These are phyloP conservation scores for Portevinia maculata DNA, from an alignment of 2,888 invertebrate species.

Conservation along the genomic window DNA sequence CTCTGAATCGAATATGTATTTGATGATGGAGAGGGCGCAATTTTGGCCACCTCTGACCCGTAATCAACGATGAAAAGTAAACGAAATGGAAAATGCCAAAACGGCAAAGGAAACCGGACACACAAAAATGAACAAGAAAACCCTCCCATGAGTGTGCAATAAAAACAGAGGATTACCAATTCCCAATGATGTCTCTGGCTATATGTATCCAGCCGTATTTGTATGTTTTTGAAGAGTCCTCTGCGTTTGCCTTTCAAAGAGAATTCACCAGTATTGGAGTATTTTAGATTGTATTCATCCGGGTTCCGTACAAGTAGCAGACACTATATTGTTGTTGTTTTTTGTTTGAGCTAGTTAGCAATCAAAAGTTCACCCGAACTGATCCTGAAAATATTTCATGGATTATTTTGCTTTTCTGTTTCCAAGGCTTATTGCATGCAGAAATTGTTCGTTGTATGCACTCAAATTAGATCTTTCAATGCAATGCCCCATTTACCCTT, in stretches of 20 bases:
- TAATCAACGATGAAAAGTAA: constrained; percentile 31
- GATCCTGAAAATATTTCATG: constrained; percentile 3
- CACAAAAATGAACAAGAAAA: background rate
- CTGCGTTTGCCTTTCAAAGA: constrained; percentile 9
- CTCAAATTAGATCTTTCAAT: constrained; percentile 23
- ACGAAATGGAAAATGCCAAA: constrained; percentile 5
- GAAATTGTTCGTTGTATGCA: background rate
- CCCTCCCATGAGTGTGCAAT: constrained; percentile 21
- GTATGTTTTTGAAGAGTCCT: constrained; percentile 14
- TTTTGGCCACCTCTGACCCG: constrained; percentile 24
- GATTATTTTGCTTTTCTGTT: background rate
- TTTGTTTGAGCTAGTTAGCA: background rate
- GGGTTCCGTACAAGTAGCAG: background rate
- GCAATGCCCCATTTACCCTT: constrained; percentile 10
- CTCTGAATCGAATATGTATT: constrained; percentile 52
- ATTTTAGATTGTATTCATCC: constrained; percentile 8
- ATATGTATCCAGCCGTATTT: background rate
- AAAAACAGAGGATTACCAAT: constrained; percentile 46
- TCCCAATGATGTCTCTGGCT: constrained; percentile 32
- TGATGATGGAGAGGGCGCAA: constrained; percentile 6
- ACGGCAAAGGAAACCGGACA: background rate
- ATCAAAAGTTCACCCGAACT: constrained; percentile 6
- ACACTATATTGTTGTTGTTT: background rate
- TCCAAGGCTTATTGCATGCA: background rate
- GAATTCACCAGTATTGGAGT: background rate